Percentiles rank a stretch among this genome's conserved stretches.
phyloP scores from a whole-genome alignment of 2,113 vertebrate genomes.

The Ceratotherium simum region DNA sequence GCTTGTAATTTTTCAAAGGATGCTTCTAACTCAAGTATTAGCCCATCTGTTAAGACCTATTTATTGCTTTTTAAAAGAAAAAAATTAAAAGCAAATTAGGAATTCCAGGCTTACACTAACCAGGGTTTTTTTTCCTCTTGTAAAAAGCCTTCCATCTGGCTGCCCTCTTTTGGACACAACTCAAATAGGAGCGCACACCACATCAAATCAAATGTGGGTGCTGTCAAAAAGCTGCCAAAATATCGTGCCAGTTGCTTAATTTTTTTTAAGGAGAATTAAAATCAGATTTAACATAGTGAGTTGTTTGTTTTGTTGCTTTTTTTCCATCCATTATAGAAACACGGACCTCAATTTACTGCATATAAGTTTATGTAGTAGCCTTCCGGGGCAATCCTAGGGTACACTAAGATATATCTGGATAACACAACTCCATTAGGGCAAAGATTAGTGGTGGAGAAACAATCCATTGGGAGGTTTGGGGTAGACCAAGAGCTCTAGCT shows the following conservation, averaged over 20 bases:
- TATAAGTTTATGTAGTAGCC: not conserved
- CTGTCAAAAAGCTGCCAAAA: conserved; percentile 76
- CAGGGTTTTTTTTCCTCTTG: conserved; percentile 52
- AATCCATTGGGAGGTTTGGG: not conserved
- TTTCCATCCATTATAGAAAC: conserved; percentile 47
- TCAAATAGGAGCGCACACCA: conserved; percentile 70
- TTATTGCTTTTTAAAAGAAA: conserved; percentile 77
- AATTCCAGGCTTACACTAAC: conserved; percentile 73
- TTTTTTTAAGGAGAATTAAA: conserved; percentile 70
- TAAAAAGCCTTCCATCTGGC: conserved; percentile 78
- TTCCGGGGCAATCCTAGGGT: not conserved
- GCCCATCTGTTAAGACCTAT: conserved; percentile 80
- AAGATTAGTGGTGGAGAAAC: not conserved
- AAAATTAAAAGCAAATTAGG: conserved; percentile 75
- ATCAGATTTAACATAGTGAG: conserved; percentile 66
- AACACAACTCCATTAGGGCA: not conserved
- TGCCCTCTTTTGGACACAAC: conserved; percentile 78
- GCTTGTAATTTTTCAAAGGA: conserved; percentile 72
- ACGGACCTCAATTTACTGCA: conserved; percentile 34
- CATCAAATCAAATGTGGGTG: conserved; percentile 74
- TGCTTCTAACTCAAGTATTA: conserved; percentile 69
- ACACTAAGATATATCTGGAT: not conserved
- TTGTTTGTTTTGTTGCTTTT: conserved; percentile 70
- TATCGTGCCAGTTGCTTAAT: conserved; percentile 65
- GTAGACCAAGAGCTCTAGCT: not conserved